Base-by-base conservation (phyloP, 2,797 vertebrate genomes). In the Falco biarmicus region DNA sequence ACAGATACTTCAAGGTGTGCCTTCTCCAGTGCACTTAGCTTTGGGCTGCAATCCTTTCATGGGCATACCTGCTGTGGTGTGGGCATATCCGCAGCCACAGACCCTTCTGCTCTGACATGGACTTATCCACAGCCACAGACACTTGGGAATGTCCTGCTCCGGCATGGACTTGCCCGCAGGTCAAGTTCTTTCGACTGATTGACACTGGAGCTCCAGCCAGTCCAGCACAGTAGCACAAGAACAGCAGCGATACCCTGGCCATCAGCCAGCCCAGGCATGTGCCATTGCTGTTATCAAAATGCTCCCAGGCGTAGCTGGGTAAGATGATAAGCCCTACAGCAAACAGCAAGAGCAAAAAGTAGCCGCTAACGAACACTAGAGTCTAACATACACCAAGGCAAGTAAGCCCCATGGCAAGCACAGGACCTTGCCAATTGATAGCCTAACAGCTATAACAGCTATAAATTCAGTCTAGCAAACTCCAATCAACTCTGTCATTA, bases 251-350 rank as follows among this genome's bases (percentile, higher is more conserved):
- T 6, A 1, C 47, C 54, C 51, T 84, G 78, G 66, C 66, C 54
- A 13, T 22, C 2, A 1, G 59, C 89, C 91, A 89, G 57, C 64
- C 65, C 25, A 24, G 24, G 43, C 82, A 5, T 16, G 17, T 37
- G 8, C 60, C 39, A 77, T 1, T 4, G 54, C 68, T 76, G 11
- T 87, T 95, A 97, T 92, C 94, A 76, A 69, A 95, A 37, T 45
- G 60, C 51, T 89, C 47, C 70, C 84, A 95, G 87, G 87, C 63
- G 83, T 59, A 47, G 34, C 64, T 71, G 91, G 47, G n/a, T 22
- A 32, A 57, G 74, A 45, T 29, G 93, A 95, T 95, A 96, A 95
- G 45, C 34, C 51, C 60, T 59, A 28, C 29, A 80, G 59, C 90
- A 95, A 93, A 89, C 47, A 89, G 53, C 20, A 50, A 68, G 31